Base-by-base conservation (phyloP, 2,888 invertebrate species). In the Patella pellucida region DNA sequence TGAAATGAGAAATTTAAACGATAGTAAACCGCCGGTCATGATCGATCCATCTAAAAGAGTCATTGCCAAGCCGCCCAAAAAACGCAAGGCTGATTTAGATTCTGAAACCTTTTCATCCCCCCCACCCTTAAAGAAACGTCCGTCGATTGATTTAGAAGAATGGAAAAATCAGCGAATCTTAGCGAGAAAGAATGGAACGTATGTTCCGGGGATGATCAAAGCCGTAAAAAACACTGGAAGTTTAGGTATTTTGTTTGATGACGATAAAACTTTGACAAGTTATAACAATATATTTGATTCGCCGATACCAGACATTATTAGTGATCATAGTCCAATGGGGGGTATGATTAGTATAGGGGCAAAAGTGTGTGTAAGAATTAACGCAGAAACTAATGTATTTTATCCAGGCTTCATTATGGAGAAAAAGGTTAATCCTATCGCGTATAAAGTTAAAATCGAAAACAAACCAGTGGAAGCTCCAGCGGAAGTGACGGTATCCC, bases 141-240 rank as follows among this genome's bases (percentile, higher is more conserved):
- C 83, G 31, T 72, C 81, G 14, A 83, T 98, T 82, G 96, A 98
- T 92, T 93, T 98, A 85, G 95, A 94, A 87, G 97, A 98, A 92
- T 98, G 98, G 98, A 94, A 95, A 84, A 96, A 96, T 88, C 97
- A 97, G 90, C 93, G 97, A 85, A 96, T 98, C 78, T 92, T 98
- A 85, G 98, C 97, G 68, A 96, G 95, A 90, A 94, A 95, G 88
- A 94, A 94, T 78, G 93, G 94, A 85, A 96, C 96, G 92, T 94
- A 95, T 85, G 84, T 86, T 31, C 96, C 97, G 12, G 98, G 97
- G 74, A 95, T 96, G 76, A 97, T 98, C 84, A 94, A 95, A 71
- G 85, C 83, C 52, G 85, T 91, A 14, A 80, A 78, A 74, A 82
- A 84, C 68, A 84, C 85, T 76, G 93, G 94, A 86, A 95, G 94